A percentile compares a stretch with the other conserved stretches of the same genome.
Evolutionary conservation across 2,113 vertebrate species (phyloP).

Genomic region (Chionomys nivalis): DNA sequence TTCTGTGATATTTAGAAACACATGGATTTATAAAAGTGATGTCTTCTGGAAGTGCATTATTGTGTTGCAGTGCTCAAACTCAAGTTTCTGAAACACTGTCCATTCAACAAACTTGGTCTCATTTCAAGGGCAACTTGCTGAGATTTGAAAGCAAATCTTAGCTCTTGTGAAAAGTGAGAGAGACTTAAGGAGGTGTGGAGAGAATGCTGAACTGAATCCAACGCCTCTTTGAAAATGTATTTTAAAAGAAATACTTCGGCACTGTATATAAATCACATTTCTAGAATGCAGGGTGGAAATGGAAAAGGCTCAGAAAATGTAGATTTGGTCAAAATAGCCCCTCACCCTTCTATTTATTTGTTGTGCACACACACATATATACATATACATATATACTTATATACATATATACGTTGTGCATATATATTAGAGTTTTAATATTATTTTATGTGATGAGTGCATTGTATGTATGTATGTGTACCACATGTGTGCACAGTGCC

Average conservation of each 20-base stretch:
- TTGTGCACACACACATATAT: not conserved
- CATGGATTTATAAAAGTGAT: not conserved
- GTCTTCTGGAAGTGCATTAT: conserved; percentile 39
- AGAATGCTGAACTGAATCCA: conserved; percentile 75
- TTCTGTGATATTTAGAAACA: not conserved
- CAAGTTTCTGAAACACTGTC: conserved; percentile 44
- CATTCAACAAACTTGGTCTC: conserved; percentile 9
- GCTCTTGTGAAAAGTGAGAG: conserved; percentile 66
- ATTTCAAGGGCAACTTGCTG: conserved; percentile 67
- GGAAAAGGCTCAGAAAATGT: conserved; percentile 30
- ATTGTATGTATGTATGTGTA: not conserved
- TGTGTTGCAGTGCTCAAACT: not conserved
- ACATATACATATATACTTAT: not conserved
- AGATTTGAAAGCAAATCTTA: conserved; percentile 76
- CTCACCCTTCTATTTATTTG: not conserved
- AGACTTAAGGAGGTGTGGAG: conserved; percentile 74
- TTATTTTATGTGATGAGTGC: not conserved
- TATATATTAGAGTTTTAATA: not conserved
- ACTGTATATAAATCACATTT: conserved; percentile 57
- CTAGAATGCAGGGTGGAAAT: conserved; percentile 51
- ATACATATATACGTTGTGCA: too few species aligned
- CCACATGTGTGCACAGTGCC: too few species aligned
- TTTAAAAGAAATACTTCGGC: conserved; percentile 63
- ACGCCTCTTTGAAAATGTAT: conserved; percentile 33
- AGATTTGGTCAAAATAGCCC: not conserved